These are phyloP conservation scores for Bothrops alternatus DNA, from an alignment of 2,797 vertebrate species.

Conservation along the genomic window DNA sequence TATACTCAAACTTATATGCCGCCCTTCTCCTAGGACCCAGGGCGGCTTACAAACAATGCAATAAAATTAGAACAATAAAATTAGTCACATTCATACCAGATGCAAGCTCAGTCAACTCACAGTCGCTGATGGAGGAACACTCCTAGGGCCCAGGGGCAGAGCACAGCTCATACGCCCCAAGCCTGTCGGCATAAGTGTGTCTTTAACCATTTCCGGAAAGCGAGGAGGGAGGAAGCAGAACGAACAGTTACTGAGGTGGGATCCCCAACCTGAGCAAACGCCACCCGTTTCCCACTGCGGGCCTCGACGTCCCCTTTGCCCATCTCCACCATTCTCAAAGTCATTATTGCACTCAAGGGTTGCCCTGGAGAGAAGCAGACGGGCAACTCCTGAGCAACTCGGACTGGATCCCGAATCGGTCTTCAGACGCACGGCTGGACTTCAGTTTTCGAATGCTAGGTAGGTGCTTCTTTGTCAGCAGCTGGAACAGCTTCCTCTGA, in stretches of 20 bases:
- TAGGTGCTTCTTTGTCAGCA: constrained; percentile 57
- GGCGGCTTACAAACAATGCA: too few species aligned
- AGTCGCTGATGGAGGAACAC: too few species aligned
- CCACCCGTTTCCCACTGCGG: neutral
- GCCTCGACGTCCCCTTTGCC: neutral
- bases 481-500: constrained; percentile 61
- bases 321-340: neutral
- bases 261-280: constrained; percentile 5
- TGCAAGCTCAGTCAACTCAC: too few species aligned
- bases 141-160: too few species aligned
- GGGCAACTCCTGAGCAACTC: fast-evolving
- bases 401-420: constrained; percentile 14
- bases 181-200: too few species aligned
- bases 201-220: too few species aligned
- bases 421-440: neutral
- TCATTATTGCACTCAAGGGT: neutral
- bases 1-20: too few species aligned
- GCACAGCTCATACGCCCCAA: too few species aligned
- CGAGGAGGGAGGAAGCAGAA: too few species aligned
- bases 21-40: too few species aligned
- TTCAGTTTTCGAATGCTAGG: constrained; percentile 39
- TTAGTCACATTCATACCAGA: too few species aligned
- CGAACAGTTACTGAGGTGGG: neutral
- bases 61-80: too few species aligned
- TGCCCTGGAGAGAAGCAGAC: neutral